Conservation (phyloP, 2,888 invertebrate genomes). For the Drosophila sordidapex region DNA sequence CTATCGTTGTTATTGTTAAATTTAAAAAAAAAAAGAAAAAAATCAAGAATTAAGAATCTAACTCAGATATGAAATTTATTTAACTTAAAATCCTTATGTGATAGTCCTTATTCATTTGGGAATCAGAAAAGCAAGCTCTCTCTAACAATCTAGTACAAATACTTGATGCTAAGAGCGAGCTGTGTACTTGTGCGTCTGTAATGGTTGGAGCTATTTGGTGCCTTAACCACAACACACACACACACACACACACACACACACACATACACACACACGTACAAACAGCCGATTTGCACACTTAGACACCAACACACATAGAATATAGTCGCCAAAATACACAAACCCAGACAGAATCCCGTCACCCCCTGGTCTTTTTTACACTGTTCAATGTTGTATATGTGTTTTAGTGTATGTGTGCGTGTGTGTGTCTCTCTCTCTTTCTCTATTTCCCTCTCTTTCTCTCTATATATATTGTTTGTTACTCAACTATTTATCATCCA, state of each 20-base stretch:
- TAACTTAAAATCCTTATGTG: background rate
- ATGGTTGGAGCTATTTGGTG: constrained; percentile 9
- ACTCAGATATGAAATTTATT: background rate
- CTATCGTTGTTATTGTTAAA: background rate
- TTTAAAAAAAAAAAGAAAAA: background rate
- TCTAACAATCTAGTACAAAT: too few relatives aligned
- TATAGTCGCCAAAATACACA: constrained; percentile 13
- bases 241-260: background rate
- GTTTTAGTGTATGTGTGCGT: constrained; percentile 70
- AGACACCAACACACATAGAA: constrained; percentile 17
- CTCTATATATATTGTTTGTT: constrained; percentile 9
- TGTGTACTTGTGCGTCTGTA: constrained; percentile 3
- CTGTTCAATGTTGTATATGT: constrained; percentile 74
- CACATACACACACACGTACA: constrained; percentile 3
- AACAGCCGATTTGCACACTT: background rate
- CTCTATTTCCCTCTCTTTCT: constrained; percentile 9
- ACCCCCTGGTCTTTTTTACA: constrained; percentile 47
- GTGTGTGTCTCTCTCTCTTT: constrained; percentile 25
- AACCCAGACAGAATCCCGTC: constrained; percentile 21
- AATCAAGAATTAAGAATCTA: background rate
- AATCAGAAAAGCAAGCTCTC: background rate
- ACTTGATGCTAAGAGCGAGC: background rate
- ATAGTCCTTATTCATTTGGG: background rate
- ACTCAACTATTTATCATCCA: constrained; percentile 31
- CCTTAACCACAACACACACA: constrained; percentile 7